Base-by-base conservation (phyloP, 2,113 vertebrate species). In the Synchiropus splendidus region DNA sequence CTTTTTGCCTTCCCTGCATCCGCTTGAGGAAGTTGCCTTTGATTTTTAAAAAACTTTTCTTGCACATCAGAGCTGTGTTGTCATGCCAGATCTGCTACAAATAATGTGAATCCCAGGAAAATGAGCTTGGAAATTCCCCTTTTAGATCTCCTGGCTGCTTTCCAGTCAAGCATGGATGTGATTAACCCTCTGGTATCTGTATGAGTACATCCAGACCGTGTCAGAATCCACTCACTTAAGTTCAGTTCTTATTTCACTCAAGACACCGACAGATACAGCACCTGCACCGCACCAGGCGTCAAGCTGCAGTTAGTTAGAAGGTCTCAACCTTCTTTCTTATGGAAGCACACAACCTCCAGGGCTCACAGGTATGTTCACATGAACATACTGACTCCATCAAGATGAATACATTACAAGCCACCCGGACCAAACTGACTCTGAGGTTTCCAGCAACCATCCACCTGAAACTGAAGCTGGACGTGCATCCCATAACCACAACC, bases 21-120 rank as follows among this genome's bases (percentile, higher is more conserved):
- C 16, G 6, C 16, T 38, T 10, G 17, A 45, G 33, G 12, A 16
- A 46, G 12, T 16, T 45, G 15, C 5, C 41, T 11, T 32, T 30
- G 21, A 16, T 9, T 15, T 14, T 39, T 12, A 14, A 12, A 10
- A 31, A 16, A 15, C 31, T 12, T 21, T 31, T 21, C 15, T 41
- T 41, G 40, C 37, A 30, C 13, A 5, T 34, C 32, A 17, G 10
- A 14, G 44, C 32, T 41, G 18, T 27, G 6, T 34, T 14, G 10
- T 6, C 42, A 18, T 31, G 37, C 52, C 52, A 46, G 37, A 54
- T 35, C 18, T 54, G 37, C 37, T 17, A 31, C 52, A 47, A 47
- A 45, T 55, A 38, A 46, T 36, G 44, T 47, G 37, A 36, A 39
- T 14, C 45, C 32, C 36, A 34, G 32, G 32, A 41, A 42, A 47